These are phyloP conservation scores for Phyto melanocephala DNA, from an alignment of 2,888 invertebrate species.

Conservation along the genomic window DNA sequence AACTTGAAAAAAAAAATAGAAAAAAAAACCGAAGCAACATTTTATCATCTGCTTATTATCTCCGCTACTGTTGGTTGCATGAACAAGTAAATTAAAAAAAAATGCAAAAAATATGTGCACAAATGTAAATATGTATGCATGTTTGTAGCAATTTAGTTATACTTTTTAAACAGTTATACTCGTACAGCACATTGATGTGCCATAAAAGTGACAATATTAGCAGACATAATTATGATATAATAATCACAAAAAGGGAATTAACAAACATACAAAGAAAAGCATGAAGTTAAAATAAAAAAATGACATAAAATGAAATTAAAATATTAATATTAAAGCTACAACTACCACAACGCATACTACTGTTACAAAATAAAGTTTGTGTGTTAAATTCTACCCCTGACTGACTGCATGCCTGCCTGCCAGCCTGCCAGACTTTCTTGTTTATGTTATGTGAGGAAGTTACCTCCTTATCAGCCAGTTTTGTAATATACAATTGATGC, in stretches of 20 bases:
- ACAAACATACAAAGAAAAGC: slow-evolving; percentile 43
- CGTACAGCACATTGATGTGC: slow-evolving; percentile 42
- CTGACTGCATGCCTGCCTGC: background rate
- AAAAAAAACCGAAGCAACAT: background rate
- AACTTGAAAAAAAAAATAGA: background rate
- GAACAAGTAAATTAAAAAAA: slow-evolving; percentile 3
- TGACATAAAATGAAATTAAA: slow-evolving; percentile 16
- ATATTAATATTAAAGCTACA: slow-evolving; percentile 49
- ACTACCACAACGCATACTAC: slow-evolving; percentile 34
- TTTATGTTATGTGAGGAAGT: background rate
- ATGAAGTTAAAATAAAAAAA: slow-evolving; percentile 1
- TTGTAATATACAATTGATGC: slow-evolving; percentile 1
- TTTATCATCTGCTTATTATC: slow-evolving; percentile 35
- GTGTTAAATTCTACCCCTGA: background rate
- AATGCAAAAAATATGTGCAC: no score
- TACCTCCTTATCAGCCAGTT: slow-evolving; percentile 26
- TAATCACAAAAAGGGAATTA: slow-evolving; percentile 53
- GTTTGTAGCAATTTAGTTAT: no score
- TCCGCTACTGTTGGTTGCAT: slow-evolving; percentile 22
- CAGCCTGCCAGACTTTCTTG: slow-evolving; percentile 6
- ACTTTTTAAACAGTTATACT: no score
- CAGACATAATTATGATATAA: slow-evolving; percentile 62
- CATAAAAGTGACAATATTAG: slow-evolving; percentile 63
- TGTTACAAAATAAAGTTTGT: background rate
- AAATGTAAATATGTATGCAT: no score